Conservation (phyloP, 2,113 vertebrate species). For the Mesembrinibis cayennensis region DNA sequence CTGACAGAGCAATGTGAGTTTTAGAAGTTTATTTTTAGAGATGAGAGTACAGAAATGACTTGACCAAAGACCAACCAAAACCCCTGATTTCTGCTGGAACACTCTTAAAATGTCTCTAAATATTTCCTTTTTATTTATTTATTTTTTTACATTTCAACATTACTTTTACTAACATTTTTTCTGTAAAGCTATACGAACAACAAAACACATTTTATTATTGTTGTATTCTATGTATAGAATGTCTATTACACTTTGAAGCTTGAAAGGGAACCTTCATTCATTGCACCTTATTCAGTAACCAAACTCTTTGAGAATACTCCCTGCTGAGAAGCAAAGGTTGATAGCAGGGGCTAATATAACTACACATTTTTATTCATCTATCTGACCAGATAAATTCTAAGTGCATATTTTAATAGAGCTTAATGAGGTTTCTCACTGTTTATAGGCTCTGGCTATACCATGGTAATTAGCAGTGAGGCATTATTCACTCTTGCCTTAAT, state of each 20-base stretch:
- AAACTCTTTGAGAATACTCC: neutral
- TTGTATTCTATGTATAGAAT: neutral
- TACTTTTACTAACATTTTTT: neutral
- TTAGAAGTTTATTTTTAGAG: neutral
- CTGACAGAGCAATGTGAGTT: neutral
- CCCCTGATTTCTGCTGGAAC: neutral
- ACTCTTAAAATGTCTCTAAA: neutral
- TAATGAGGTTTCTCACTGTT: conserved; percentile 67
- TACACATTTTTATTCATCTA: conserved; percentile 7
- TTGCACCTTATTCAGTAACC: neutral
- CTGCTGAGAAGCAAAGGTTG: neutral
- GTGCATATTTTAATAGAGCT: conserved; percentile 29
- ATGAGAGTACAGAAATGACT: neutral
- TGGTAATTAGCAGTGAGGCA: conserved; percentile 63
- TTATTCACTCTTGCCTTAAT: conserved; percentile 65
- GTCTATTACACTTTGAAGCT: neutral
- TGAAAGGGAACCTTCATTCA: neutral
- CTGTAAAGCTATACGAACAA: neutral
- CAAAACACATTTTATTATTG: neutral
- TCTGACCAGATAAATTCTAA: conserved; percentile 47
- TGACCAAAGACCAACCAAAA: neutral
- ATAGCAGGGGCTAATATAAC: neutral
- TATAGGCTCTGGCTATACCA: conserved; percentile 25
- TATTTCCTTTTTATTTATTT: neutral
- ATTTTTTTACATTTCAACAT: neutral